Evolutionary conservation across 2,113 vertebrate species (phyloP), one percentile per base, ranked within the genome.

Genomic region (Pogonocichla stellata): DNA sequence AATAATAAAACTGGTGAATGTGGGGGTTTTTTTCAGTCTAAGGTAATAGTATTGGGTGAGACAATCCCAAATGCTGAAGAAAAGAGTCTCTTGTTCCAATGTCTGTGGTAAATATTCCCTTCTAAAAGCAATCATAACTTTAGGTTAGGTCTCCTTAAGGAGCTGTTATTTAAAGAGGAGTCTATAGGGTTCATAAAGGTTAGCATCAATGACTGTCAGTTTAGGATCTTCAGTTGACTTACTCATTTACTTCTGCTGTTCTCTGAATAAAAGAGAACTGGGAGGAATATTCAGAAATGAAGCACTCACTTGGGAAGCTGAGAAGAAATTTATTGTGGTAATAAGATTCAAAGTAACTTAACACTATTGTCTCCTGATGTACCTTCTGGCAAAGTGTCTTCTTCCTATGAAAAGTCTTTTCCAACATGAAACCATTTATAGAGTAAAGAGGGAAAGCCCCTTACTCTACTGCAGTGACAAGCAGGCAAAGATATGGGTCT

Each of bases 201-300:
- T 94, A 94, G 24, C 10, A 36, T 74, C 90, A 86, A 24, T 70
- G 87, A 88, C 85, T 90, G 79, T 73, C 93, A 88, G 50, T 92
- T 94, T 90, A 94, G 62, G 42, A 92, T 73, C 79, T 95, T 86
- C 81, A 40, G 42, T 54, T 82, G 90, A 83, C 93, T 95, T 94
- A 93, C 45, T 90, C 34, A 80, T 91, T 95, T 61, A 40, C 71
- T 95, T 92, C 51, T 90, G 19, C 82, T 92, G 48, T 65, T 95
- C 50, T 79, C 71, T 77, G 58, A 90, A 70, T 69, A 51, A 54
- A 91, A 95, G 58, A 77, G 71, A 80, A 56, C 47, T 77, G 38
- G 34, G 56, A 71, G 40, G 85, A 96, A 94, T 96, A 90, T 73
- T 90, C 62, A 83, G 71, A 62, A 88, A 86, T 64, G 56, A 96